Conservation (phyloP, 2,797 vertebrate species). For the Orestias chungarensis region DNA sequence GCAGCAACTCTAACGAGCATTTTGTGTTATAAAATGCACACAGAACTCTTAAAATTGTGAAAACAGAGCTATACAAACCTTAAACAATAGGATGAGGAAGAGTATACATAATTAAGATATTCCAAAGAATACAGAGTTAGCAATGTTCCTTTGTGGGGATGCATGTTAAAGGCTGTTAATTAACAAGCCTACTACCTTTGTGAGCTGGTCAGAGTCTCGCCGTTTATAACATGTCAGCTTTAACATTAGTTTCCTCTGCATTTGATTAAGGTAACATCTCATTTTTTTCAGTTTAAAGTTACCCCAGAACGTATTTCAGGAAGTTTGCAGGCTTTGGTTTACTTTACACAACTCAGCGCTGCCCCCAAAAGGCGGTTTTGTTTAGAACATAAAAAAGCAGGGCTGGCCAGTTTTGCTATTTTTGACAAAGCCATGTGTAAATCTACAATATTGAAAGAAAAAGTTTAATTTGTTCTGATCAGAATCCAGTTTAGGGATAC, state of each 20-base stretch:
- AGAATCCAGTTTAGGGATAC: too few species aligned
- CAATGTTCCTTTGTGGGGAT: neutral
- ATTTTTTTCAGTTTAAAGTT: neutral
- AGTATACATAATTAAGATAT: conserved; percentile 1
- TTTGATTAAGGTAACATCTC: too few species aligned
- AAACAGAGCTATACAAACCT: neutral
- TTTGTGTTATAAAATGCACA: neutral
- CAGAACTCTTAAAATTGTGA: neutral
- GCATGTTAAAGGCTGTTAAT: conserved; percentile 15
- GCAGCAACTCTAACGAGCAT: neutral
- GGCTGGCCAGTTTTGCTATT: neutral
- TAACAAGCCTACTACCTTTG: neutral
- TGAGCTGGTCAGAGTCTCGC: neutral
- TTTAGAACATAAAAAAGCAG: conserved; percentile 2
- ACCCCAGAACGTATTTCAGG: neutral
- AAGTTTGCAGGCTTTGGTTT: neutral
- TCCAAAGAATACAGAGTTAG: neutral
- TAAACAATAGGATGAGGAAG: neutral
- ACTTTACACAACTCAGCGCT: conserved; percentile 49
- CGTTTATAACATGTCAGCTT: too few species aligned
- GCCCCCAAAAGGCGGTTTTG: conserved; percentile 53
- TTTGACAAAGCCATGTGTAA: neutral
- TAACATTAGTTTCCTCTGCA: too few species aligned
- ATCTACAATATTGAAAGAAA: neutral
- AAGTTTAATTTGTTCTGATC: neutral